Percentiles rank a stretch among this genome's conserved stretches.
phyloP scores from a whole-genome alignment of 2,888 invertebrate species.

The Cabera pusaria region DNA sequence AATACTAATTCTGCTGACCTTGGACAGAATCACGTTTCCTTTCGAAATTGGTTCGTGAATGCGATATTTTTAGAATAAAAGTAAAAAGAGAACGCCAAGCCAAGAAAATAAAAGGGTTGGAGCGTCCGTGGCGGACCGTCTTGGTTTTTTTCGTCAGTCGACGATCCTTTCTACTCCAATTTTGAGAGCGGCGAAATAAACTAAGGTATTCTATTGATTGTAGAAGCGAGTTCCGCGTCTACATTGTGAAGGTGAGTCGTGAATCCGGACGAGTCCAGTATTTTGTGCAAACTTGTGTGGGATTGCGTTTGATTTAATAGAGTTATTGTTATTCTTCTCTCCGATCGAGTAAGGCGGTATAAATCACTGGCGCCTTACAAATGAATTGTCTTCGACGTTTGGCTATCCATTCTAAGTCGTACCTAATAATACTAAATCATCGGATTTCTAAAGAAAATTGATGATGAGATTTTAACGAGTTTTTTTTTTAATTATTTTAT shows the following conservation, averaged over 20 bases:
- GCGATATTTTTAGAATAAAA: slow-evolving; percentile 81
- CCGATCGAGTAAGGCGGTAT: slow-evolving; percentile 1
- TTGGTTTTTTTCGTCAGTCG: slow-evolving; percentile 64
- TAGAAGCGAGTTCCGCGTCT: slow-evolving; percentile 46
- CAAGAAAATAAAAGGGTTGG: slow-evolving; percentile 73
- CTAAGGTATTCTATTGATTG: slow-evolving; percentile 27
- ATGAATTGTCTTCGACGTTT: too few relatives aligned
- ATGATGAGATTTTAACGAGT: too few relatives aligned
- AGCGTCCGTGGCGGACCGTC: slow-evolving; percentile 57
- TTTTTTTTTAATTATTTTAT: too few relatives aligned
- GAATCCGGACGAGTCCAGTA: slow-evolving; percentile 25
- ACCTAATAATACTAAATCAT: too few relatives aligned
- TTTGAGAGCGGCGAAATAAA: slow-evolving; percentile 48
- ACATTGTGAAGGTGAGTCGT: slow-evolving; percentile 28
- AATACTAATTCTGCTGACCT: slow-evolving; percentile 80
- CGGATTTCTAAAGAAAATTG: too few relatives aligned
- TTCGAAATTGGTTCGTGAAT: slow-evolving; percentile 82
- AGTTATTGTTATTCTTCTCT: slow-evolving; percentile 12
- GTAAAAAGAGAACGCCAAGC: slow-evolving; percentile 69
- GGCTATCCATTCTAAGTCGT: too few relatives aligned
- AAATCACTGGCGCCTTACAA: slow-evolving; percentile 5
- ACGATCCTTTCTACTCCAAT: slow-evolving; percentile 61
- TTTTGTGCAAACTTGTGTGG: slow-evolving; percentile 4
- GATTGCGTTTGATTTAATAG: slow-evolving; percentile 1
- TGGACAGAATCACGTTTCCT: slow-evolving; percentile 81